phyloP scores from a whole-genome alignment of 2,888 invertebrate species.

The Petrolisthes manimaculis region DNA sequence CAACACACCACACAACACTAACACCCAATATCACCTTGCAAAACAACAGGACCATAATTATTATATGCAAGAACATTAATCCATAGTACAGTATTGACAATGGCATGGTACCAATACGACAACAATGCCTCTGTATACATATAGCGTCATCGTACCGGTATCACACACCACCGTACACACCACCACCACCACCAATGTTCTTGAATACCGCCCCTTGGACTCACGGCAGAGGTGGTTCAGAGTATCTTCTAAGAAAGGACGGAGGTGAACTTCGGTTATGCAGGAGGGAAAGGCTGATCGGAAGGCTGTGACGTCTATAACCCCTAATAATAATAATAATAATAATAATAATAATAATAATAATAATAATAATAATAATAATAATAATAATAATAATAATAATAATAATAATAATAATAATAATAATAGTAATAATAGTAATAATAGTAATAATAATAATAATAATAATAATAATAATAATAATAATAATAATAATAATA shows the following conservation, averaged over 20 bases:
- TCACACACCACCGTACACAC: no score
- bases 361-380: no score
- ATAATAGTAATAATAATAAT: no score
- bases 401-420: no score
- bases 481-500: no score
- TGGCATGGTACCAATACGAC: not conserved
- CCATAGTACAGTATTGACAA: not conserved
- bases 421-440: no score
- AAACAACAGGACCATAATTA: not conserved
- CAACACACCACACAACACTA: not conserved
- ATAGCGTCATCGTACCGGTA: no score
- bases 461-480: no score
- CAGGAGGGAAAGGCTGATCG: constrained; percentile 49
- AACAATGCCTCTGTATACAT: not conserved
- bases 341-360: no score
- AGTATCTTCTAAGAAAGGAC: constrained; percentile 64
- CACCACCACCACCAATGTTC: not conserved
- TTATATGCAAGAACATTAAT: not conserved
- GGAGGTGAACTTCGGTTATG: constrained; percentile 32
- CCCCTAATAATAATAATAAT: no score
- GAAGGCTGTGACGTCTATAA: constrained; percentile 46
- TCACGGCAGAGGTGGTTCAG: constrained; percentile 56
- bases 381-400: no score
- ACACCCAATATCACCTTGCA: not conserved
- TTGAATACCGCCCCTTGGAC: not conserved